Evolutionary conservation across 2,888 invertebrate species (phyloP).

Genomic region (Galerucella nymphaeae): DNA sequence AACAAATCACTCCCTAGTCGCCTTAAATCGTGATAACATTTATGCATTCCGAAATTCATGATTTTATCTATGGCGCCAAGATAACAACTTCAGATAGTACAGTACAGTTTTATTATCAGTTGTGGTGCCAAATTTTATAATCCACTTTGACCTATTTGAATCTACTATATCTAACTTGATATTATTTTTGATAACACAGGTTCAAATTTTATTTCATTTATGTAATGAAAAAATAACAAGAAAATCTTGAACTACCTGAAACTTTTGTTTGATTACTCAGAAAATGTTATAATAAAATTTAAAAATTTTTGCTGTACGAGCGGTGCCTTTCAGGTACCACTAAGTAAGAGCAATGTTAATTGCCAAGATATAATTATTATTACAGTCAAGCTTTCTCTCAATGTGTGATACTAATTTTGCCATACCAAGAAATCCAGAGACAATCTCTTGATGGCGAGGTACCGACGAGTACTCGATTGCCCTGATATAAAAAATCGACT

Average conservation of each 20-base stretch:
- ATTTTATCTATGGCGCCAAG: conserved; percentile 20
- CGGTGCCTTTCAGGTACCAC: not conserved
- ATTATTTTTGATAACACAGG: not conserved
- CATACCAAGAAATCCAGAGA: not conserved
- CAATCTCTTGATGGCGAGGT: not conserved
- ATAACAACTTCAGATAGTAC: conserved; percentile 5
- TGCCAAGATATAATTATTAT: not conserved
- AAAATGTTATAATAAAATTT: no score
- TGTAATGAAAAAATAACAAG: not conserved
- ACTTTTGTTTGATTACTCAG: no score
- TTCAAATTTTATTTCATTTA: not conserved
- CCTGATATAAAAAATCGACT: conserved; percentile 4
- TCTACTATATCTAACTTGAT: not conserved
- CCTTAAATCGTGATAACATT: not conserved
- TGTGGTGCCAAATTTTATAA: conserved; percentile 24
- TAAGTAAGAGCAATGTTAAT: not conserved
- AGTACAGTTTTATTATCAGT: not conserved
- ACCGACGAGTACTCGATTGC: not conserved
- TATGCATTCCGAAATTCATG: not conserved
- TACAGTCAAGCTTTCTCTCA: conserved; percentile 1
- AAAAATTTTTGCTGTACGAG: not conserved
- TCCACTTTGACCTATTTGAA: conserved; percentile 19
- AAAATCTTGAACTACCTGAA: no score
- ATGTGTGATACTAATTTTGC: not conserved
- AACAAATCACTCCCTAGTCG: not conserved